phyloP scores from a whole-genome alignment of 2,888 invertebrate species.

The Ariolimax columbianus region DNA sequence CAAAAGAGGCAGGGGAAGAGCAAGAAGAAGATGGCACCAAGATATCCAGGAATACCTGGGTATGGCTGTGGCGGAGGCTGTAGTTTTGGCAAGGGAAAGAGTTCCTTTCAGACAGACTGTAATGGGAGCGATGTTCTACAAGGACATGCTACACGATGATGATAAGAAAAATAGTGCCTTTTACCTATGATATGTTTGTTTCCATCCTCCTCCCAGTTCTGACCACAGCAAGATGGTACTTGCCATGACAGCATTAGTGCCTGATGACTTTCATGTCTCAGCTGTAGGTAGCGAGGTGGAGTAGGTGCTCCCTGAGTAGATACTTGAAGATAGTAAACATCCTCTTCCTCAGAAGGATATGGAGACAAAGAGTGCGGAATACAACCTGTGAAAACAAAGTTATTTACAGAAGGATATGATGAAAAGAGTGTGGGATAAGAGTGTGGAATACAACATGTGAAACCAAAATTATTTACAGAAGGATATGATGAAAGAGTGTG shows the following conservation, averaged over 20 bases:
- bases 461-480: too few relatives aligned
- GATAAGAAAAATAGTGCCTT: constrained; percentile 21
- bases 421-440: too few relatives aligned
- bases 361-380: constrained; percentile 73
- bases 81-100: too few relatives aligned
- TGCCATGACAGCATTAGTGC: constrained; percentile 71
- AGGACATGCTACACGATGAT: too few relatives aligned
- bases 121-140: too few relatives aligned
- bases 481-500: constrained; percentile 72
- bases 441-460: too few relatives aligned
- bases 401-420: neutral
- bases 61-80: too few relatives aligned
- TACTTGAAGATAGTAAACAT: constrained; percentile 65
- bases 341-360: constrained; percentile 72
- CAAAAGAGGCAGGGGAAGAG: too few relatives aligned
- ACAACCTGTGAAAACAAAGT: constrained; percentile 60
- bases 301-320: constrained; percentile 73
- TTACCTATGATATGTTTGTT: constrained; percentile 70
- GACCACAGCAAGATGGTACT: constrained; percentile 59
- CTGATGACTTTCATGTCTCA: constrained; percentile 64
- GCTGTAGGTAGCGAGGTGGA: constrained; percentile 69
- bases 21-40: too few relatives aligned
- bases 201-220: constrained; percentile 44
- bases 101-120: too few relatives aligned
- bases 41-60: too few relatives aligned